Conservation (phyloP, 1,140 invertebrate genomes). For the Pseudomyrmex pallidus region DNA sequence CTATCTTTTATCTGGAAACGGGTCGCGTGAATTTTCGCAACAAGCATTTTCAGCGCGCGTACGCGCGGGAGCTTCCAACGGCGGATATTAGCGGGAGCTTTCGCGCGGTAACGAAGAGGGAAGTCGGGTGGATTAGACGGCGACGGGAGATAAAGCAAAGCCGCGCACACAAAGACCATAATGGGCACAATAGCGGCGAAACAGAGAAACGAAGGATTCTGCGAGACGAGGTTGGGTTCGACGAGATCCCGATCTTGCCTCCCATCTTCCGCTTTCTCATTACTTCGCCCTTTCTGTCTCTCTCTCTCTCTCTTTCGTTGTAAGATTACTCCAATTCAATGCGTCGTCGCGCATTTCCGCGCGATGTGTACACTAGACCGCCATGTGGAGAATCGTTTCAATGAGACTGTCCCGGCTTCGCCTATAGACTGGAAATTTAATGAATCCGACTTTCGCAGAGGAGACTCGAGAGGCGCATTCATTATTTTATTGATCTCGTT, state of each 20-base stretch:
- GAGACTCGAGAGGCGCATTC: constrained; percentile 49
- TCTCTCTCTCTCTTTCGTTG: neutral
- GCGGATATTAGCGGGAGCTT: neutral
- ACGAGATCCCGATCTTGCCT: constrained; percentile 67
- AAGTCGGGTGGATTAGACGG: constrained; percentile 14
- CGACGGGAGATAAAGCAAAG: constrained; percentile 21
- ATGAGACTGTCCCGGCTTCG: constrained; percentile 68
- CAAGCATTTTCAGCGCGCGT: neutral
- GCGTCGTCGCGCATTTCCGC: constrained; percentile 39
- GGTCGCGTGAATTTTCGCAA: neutral
- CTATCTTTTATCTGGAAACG: neutral
- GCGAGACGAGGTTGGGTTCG: constrained; percentile 57
- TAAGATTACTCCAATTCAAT: constrained; percentile 47
- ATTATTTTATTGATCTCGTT: constrained; percentile 61
- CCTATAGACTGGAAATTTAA: constrained; percentile 79
- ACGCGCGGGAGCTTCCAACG: neutral
- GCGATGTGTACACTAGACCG: constrained; percentile 33
- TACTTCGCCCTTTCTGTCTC: neutral
- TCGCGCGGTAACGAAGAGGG: constrained; percentile 1
- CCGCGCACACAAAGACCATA: constrained; percentile 44
- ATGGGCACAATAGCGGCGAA: constrained; percentile 48
- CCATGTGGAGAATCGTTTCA: constrained; percentile 78
- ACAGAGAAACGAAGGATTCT: constrained; percentile 16
- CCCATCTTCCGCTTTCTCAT: constrained; percentile 12
- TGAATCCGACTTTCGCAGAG: constrained; percentile 76